Evolutionary conservation across 2,113 vertebrate species (phyloP), one percentile per base, ranked within the genome.

Genomic region (Eulemur rufifrons): DNA sequence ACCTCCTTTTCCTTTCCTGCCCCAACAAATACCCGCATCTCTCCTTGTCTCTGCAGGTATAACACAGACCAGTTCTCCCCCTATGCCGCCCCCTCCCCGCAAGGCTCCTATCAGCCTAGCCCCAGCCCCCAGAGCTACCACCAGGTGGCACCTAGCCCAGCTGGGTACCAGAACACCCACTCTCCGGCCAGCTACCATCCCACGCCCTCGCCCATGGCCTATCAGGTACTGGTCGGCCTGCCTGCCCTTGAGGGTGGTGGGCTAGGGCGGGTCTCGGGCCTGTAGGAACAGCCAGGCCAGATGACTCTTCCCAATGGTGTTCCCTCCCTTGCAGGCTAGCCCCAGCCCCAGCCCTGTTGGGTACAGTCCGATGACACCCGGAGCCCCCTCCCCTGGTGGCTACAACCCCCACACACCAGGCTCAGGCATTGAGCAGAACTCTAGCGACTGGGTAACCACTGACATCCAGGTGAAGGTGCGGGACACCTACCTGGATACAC

Each of bases 31-130:
- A 42, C 29, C 21, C 13, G 8, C 9, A 8, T 14, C 1, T 4
- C 47, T 63, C n/a, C 32, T 63, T 50, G 15, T 78, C 34, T 64
- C 77, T 77, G 8, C 97, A 99, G 99, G 99, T 99, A 99, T 88
- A 99, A 99, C 98, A 99, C 99, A 2, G 99, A 99, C 97, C 99
- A 99, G 98, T 99, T 99, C 80, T 99, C 99, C 2, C 99, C 99
- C 0, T 99, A 99, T 1, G 99, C 99, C 0, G 99, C 99, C 13
- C 99, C 99, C 0, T 99, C 99, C 6, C 99, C 99, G 0, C 99
- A 99, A 95, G 99, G 99, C 92, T 99, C 99, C 59, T 99, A 99
- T 98, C 99, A 99, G 97, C 99, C 99, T 89, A 99, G 99, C 68
- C 99, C 99, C 82, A 99, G 99, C 56, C 99, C 99, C 8, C 99